Base-by-base conservation (phyloP, 1,140 invertebrate species). In the Lethrus apterus region DNA sequence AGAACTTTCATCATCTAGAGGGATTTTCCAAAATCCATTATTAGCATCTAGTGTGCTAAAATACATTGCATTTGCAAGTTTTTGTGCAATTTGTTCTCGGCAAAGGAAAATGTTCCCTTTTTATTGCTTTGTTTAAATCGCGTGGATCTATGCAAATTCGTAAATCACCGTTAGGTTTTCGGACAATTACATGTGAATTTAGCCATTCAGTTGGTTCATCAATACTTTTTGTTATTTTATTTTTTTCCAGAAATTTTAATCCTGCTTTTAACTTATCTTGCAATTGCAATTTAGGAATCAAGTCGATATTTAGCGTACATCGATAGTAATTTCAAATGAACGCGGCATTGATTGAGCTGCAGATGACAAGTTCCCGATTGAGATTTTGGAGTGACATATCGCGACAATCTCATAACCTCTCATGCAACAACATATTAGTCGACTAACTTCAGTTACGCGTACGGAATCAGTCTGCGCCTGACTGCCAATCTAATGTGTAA, bases 21-120 rank as follows among this genome's bases (percentile, higher is more conserved):
- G 52, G 2, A 74, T 54, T 40, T 68, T 57, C 59, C 56, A 62
- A 56, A 70, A 67, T 10, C 51, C 62, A 19, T 58, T 45, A 36
- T 66, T 65, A 4, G 64, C 62, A 63, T 76, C 71, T 11, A 75
- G 46, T 26, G 63, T 66, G 4, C 62, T 64, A 54, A 73, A 75
- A 32, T 63, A 46, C 56, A 59, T 65, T 40, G 64, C 56, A 11
- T 61, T 63, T 20, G 43, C 33, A 20, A 74, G 47, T 44, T 63
- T 56, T 11, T 45, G 24, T 19, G 52, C 53, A 26, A 67, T 52
- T 38, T 66, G 59, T 20, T 67, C 60, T 14, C n/a, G n/a, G n/a
- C n/a, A n/a, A n/a, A 35, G 64, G 55, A 9, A 60, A n/a, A n/a
- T n/a, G n/a, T n/a, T n/a, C n/a, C n/a, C n/a, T n/a, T n/a, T n/a